Conservation (phyloP, 35 echinoderm and acorn worm species). For the Apostichopus parvimensis region DNA sequence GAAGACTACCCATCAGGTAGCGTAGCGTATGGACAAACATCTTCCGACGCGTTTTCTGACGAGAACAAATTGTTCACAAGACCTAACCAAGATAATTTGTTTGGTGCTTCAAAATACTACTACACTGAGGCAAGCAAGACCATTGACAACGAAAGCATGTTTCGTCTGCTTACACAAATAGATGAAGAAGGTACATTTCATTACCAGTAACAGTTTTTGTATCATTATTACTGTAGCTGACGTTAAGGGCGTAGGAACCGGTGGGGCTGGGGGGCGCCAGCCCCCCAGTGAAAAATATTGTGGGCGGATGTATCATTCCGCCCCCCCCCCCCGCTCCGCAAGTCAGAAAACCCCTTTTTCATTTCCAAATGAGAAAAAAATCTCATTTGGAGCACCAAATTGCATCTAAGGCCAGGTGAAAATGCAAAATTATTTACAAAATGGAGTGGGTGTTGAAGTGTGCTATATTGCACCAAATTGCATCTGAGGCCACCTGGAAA, state of each 20-base stretch:
- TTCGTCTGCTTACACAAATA: conserved; percentile 9
- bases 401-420: too few species aligned
- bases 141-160: conserved; percentile 25
- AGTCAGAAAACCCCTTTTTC: too few species aligned
- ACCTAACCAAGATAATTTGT: background rate
- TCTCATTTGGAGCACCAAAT: background rate
- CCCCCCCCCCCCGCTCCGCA: too few species aligned
- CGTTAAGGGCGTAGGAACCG: background rate
- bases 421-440: too few species aligned
- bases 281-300: too few species aligned
- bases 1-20: too few species aligned
- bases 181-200: conserved; percentile 46
- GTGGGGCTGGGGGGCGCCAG: too few species aligned
- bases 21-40: background rate
- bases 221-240: background rate
- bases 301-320: too few species aligned
- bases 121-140: background rate
- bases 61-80: background rate
- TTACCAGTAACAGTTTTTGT: background rate
- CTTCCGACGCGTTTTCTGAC: background rate
- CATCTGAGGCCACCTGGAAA: too few species aligned
- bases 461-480: too few species aligned
- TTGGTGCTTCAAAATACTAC: background rate
- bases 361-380: too few species aligned
- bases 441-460: too few species aligned